Evolutionary conservation across 92 coral and sea anemone genomes (phyloP), one percentile per base, ranked within the genome.

Genomic region (Montipora capitata): DNA sequence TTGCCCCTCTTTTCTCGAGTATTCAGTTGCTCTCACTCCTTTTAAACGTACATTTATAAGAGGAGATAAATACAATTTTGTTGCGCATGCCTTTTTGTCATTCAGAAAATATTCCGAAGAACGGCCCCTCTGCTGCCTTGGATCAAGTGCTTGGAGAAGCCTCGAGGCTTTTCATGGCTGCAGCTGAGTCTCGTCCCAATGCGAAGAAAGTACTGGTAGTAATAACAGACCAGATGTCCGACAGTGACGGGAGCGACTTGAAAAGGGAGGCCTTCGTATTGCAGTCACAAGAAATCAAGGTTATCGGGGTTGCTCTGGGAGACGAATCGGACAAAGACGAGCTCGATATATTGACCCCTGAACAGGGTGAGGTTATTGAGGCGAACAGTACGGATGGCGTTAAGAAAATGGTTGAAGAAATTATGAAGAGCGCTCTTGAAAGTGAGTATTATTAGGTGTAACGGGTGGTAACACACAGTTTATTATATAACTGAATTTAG

Each of bases 141-240:
- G 89, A 74, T 76, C 63, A 76, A 52, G 89, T 89, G 40, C 84
- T 95, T n/a, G 63, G 49, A 40, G 83, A 68, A 11, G 96, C 93
- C 10, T 68, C 85, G 45, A 77, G 74, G 42, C 66, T 82, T 11
- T 92, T 92, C 40, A 84, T 77, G 13, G 86, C 81, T 56, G 92
- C 89, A 6, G 89, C 85, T 41, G 67, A 91, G 18, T 75, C 85
- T 63, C 93, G 97, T 10, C 80, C 95, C 52, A 92, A 92, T 51
- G 89, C 98, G 6, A 91, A 80, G 54, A 97, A 97, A 43, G 93
- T 94, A 10, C 83, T 97, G 59, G 95, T 97, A 0, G 87, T 97
- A 10, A 90, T 97, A 48, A 85, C 94, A 9, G 99, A 95, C 78
- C 88, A 90, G 89, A 83, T 74, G 3, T 61, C 87, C 4, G 92